Evolutionary conservation across 2,113 vertebrate genomes (phyloP).

Genomic region (Genyomyrus donnyi): DNA sequence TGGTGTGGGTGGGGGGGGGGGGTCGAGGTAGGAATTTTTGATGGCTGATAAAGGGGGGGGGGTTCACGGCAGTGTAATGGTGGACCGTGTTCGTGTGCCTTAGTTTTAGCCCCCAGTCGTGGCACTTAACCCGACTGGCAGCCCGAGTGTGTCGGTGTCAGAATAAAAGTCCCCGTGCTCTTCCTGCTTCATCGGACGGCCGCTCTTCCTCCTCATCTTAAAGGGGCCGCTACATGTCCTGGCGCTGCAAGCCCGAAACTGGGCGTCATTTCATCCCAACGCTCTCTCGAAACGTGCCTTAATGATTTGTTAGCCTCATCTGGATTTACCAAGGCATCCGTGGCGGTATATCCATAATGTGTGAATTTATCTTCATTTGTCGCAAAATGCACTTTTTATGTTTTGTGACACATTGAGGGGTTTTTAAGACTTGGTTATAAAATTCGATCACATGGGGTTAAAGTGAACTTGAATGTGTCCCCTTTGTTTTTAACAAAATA

Average conservation of each 20-base stretch:
- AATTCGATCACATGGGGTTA: neutral
- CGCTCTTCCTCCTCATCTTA: slow-evolving; percentile 34
- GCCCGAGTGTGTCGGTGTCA: too few species aligned
- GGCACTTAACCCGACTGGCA: too few species aligned
- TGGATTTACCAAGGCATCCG: neutral
- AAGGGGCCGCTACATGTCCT: slow-evolving; percentile 22
- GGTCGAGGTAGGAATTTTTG: too few species aligned
- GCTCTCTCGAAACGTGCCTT: neutral
- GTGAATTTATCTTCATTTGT: neutral
- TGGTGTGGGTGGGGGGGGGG: too few species aligned
- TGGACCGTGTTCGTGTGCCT: too few species aligned
- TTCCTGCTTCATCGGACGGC: slow-evolving; percentile 16
- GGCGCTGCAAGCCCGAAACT: neutral
- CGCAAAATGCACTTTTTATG: neutral
- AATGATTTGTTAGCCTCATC: neutral
- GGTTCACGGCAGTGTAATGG: too few species aligned
- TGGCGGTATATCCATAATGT: neutral
- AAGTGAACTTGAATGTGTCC: neutral
- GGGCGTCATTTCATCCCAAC: neutral
- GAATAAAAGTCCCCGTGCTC: neutral
- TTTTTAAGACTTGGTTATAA: neutral
- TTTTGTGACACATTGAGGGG: neutral
- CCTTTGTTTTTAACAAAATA: neutral
- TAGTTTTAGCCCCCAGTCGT: too few species aligned
- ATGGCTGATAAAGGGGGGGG: too few species aligned